Evolutionary conservation across 1,140 invertebrate species (phyloP), one percentile per base, ranked within the genome.

Genomic region (Calliphora vicina): DNA sequence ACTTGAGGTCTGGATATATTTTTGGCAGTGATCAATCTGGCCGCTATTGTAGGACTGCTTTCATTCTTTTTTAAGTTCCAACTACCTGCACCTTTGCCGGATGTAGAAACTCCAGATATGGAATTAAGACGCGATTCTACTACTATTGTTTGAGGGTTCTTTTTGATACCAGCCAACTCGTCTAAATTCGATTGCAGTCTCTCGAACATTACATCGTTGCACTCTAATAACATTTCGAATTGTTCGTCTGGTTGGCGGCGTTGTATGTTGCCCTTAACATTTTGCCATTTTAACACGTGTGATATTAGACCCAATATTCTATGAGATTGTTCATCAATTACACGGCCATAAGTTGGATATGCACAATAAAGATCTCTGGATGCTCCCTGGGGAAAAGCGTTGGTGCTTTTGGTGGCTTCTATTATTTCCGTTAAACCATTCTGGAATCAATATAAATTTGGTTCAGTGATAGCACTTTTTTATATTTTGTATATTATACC

Each of bases 1-100:
- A 95, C 88, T 90, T 99, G 97, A 0, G 97, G 97, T 84, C 96
- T 93, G 57, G 94, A 92, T 83, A 97, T 94, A 88, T 96, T 95
- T 87, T 95, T 94, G 2, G 94, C 94, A 13, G 94, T 93, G 25
- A 97, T 91, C 29, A 97, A 45, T 8, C 89, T 86, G 0, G 89
- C 88, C 0, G 87, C 86, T 23, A 78, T 23, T 10, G 87, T 80
- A 25, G 86, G 82, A 42, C 29, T 85, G 6, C 84, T 82, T n/a
- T 85, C 81, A 57, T 83, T 85, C 13, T 25, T 82, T 45, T 81
- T 84, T 0, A 84, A 84, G 84, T 90, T 90, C 89, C 89, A 90
- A 83, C 87, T 90, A 6, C 89, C 89, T n/a, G 89, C 89, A 29
- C 85, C 86, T 43, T 72, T 82, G 20, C 84, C 82, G 10, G 74